Evolutionary conservation across 2,888 invertebrate species (phyloP).

Genomic region (Fragum whitleyi): DNA sequence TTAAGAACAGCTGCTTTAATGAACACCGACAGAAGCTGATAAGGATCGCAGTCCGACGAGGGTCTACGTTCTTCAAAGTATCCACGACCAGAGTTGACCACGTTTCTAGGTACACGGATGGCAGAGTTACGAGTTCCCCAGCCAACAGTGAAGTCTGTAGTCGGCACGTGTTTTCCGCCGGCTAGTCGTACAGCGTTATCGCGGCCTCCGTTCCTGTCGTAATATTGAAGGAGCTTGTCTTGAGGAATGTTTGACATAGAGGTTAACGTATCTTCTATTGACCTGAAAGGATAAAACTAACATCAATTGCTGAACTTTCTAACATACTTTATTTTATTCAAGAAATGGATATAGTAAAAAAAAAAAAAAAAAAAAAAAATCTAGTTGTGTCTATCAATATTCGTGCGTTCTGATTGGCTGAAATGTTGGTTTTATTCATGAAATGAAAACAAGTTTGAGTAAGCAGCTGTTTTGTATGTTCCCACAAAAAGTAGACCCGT

Average conservation of each 20-base stretch:
- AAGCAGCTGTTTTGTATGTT: too few species aligned
- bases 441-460: too few species aligned
- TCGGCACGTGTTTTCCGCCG: slow-evolving; percentile 12
- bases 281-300: not conserved
- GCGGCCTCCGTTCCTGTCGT: not conserved
- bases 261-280: not conserved
- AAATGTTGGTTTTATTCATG: too few species aligned
- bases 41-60: slow-evolving; percentile 4
- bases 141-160: not conserved
- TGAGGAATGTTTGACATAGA: slow-evolving; percentile 9
- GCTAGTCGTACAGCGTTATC: slow-evolving; percentile 1
- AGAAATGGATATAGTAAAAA: too few species aligned
- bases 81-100: not conserved
- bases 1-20: not conserved
- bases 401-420: too few species aligned
- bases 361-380: too few species aligned
- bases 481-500: too few species aligned
- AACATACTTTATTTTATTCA: too few species aligned
- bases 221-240: not conserved
- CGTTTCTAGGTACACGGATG: slow-evolving; percentile 2
- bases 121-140: not conserved
- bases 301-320: not conserved
- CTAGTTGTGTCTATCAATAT: too few species aligned
- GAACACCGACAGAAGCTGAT: not conserved
- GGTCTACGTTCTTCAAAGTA: slow-evolving; percentile 19